These are phyloP conservation scores for Mola mola DNA, from an alignment of 2,113 vertebrate species.

Conservation along the genomic window DNA sequence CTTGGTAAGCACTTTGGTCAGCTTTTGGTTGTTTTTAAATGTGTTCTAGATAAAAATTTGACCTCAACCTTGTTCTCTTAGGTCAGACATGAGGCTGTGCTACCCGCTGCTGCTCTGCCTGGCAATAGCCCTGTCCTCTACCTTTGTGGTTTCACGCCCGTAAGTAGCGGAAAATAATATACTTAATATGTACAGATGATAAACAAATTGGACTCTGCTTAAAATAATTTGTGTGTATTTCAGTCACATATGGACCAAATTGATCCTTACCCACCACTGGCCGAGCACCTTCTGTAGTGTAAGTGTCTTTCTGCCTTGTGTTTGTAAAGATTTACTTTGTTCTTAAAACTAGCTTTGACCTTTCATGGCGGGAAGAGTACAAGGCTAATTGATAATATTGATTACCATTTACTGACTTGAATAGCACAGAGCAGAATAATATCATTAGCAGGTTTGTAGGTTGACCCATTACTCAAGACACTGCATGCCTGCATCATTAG, in stretches of 20 bases:
- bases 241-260: constrained; percentile 79
- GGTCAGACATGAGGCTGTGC: constrained; percentile 60
- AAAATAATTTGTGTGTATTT: constrained; percentile 23
- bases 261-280: constrained; percentile 84
- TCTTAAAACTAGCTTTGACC: neutral
- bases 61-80: constrained; percentile 4
- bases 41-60: constrained; percentile 1
- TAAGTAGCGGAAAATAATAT: constrained; percentile 46
- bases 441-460: too few relatives aligned
- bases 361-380: neutral
- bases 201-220: neutral
- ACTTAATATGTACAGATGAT: neutral
- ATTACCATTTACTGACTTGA: too few relatives aligned
- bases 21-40: too few relatives aligned
- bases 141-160: constrained; percentile 44
- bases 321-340: neutral
- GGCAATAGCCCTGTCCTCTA: constrained; percentile 46
- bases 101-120: constrained; percentile 48
- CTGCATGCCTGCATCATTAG: too few relatives aligned
- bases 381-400: neutral
- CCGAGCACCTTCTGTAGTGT: constrained; percentile 81
- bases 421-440: neutral
- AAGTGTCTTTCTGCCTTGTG: constrained; percentile 37
- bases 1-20: too few relatives aligned
- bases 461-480: too few relatives aligned